Evolutionary conservation across 2,888 invertebrate genomes (phyloP).

Genomic region (Hirtodrosophila duncani): DNA sequence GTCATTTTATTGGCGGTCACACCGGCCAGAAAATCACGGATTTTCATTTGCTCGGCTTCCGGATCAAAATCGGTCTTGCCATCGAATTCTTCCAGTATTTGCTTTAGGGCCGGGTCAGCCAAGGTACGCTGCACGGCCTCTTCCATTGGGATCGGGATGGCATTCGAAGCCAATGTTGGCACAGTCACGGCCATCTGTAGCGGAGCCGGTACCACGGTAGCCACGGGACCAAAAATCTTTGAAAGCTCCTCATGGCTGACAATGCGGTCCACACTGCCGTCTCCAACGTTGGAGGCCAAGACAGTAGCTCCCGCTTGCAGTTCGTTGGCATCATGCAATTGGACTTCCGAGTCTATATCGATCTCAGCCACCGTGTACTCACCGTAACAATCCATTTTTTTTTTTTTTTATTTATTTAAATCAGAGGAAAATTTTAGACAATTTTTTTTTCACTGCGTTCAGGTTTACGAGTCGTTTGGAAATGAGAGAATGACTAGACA

Average conservation of each 20-base stretch:
- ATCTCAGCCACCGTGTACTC: constrained; percentile 51
- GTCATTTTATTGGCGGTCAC: constrained; percentile 20
- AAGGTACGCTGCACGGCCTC: constrained; percentile 47
- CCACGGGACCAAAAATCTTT: constrained; percentile 22
- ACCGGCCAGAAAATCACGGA: constrained; percentile 64
- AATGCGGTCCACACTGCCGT: constrained; percentile 10
- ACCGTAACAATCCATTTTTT: constrained; percentile 13
- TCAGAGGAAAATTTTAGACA: no score
- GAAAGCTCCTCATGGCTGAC: constrained; percentile 36
- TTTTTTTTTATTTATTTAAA: no score
- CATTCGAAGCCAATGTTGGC: no score
- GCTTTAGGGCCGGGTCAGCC: constrained; percentile 44
- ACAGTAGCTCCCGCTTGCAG: constrained; percentile 46
- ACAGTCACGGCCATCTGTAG: no score
- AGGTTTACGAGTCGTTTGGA: no score
- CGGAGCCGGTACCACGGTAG: no score
- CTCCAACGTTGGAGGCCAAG: constrained; percentile 39
- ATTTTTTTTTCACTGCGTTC: no score
- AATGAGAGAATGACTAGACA: no score
- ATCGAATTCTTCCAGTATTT: constrained; percentile 38
- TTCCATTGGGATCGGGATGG: constrained; percentile 22
- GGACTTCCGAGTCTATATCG: constrained; percentile 35
- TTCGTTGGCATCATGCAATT: constrained; percentile 16
- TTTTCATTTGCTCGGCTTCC: constrained; percentile 61
- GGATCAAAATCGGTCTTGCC: constrained; percentile 51